These are phyloP conservation scores for Luidia sarsii DNA, from an alignment of 53 echinoderm and acorn worm species.

Conservation along the genomic window DNA sequence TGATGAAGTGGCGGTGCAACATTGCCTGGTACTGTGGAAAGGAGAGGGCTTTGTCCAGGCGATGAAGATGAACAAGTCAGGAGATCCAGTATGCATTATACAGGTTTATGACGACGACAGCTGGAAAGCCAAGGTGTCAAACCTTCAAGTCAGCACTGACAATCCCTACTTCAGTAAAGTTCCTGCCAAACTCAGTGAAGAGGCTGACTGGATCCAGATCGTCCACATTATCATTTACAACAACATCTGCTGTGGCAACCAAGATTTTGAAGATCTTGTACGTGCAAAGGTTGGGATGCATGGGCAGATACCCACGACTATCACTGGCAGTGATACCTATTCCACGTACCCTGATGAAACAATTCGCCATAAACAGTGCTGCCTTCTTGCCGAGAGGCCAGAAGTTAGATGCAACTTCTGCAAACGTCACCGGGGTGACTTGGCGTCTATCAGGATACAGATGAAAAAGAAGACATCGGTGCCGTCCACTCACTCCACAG, in stretches of 20 bases:
- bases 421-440: not conserved
- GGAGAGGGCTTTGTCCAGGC: not conserved
- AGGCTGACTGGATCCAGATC: not conserved
- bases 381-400: not conserved
- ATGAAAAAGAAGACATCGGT: too few relatives aligned
- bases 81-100: too few relatives aligned
- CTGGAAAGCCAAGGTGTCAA: not conserved
- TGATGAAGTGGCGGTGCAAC: not conserved
- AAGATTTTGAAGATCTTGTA: slow-evolving; percentile 20
- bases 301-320: slow-evolving; percentile 2
- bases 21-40: not conserved
- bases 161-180: not conserved
- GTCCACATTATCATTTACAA: not conserved
- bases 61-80: slow-evolving; percentile 1
- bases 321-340: slow-evolving; percentile 17
- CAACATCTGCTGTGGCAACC: slow-evolving; percentile 1
- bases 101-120: too few relatives aligned
- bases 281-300: not conserved
- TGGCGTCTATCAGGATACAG: not conserved
- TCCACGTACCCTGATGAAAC: not conserved
- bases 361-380: slow-evolving; percentile 4
- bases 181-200: too few relatives aligned
- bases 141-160: not conserved
- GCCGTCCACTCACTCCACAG: not conserved
- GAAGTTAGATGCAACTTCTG: slow-evolving; percentile 15